phyloP scores from a whole-genome alignment of 2,888 invertebrate species.

The Dicycla oo region DNA sequence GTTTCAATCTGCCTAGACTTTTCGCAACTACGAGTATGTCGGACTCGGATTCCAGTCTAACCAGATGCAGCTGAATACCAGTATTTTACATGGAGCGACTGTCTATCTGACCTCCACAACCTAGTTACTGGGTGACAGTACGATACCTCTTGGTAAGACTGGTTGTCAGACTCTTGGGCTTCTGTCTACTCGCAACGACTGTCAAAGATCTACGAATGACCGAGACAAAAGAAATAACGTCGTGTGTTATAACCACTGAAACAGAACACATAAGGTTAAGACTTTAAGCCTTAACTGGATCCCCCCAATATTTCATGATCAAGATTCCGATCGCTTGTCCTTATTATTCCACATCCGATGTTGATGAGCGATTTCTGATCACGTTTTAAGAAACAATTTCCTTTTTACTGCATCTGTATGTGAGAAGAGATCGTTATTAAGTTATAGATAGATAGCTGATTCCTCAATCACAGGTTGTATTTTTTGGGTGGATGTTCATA shows the following conservation, averaged over 20 bases:
- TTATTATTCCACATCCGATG: constrained; percentile 48
- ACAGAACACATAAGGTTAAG: background rate
- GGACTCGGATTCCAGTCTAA: too few species aligned
- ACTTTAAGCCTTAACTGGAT: background rate
- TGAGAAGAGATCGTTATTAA: constrained; percentile 1
- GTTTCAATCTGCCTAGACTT: too few species aligned
- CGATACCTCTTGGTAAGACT: too few species aligned
- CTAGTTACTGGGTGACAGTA: too few species aligned
- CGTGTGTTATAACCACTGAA: background rate
- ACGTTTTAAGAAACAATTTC: constrained; percentile 35
- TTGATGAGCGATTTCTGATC: constrained; percentile 53
- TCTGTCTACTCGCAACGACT: too few species aligned
- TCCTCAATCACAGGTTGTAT: background rate
- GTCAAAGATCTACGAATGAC: too few species aligned
- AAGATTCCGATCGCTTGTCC: constrained; percentile 19
- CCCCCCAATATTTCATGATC: constrained; percentile 1
- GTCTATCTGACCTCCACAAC: too few species aligned
- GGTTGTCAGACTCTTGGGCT: too few species aligned
- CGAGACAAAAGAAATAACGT: too few species aligned
- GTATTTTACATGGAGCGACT: too few species aligned
- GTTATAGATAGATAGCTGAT: constrained; percentile 1
- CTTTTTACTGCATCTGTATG: constrained; percentile 6
- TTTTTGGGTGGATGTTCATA: background rate
- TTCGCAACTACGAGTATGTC: background rate
- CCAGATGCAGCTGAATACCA: too few species aligned